phyloP scores from a whole-genome alignment of 23 tunicate genomes.

The Pegea sp. region DNA sequence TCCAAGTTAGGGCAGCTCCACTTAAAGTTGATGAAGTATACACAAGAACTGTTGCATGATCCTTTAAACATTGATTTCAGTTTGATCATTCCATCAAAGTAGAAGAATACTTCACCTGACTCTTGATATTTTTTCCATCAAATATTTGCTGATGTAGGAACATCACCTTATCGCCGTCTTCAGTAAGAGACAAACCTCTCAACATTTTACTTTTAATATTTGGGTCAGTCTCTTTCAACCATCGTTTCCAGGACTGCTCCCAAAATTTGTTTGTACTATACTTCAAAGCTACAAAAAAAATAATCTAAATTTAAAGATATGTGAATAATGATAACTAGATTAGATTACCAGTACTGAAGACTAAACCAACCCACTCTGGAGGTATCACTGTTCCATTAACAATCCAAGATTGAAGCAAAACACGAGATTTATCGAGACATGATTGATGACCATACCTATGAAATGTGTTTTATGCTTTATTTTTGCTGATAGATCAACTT shows the following conservation, averaged over 20 bases:
- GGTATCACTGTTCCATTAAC: too few species aligned
- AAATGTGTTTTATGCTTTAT: too few species aligned
- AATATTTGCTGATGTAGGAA: constrained; percentile 24
- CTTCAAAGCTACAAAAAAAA: constrained; percentile 4
- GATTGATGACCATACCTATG: too few species aligned
- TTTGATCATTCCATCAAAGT: neutral
- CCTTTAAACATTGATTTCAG: constrained; percentile 5
- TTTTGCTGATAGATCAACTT: neutral
- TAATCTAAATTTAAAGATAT: too few species aligned
- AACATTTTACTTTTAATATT: constrained; percentile 13
- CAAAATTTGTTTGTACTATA: constrained; percentile 17
- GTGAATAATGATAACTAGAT: too few species aligned
- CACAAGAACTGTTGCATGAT: constrained; percentile 5
- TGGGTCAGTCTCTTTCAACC: constrained; percentile 22
- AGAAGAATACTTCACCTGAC: constrained; percentile 12
- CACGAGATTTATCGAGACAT: too few species aligned
- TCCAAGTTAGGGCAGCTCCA: constrained; percentile 47
- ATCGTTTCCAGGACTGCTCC: constrained; percentile 39
- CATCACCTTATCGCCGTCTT: constrained; percentile 6
- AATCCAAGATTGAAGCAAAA: too few species aligned
- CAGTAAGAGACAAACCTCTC: constrained; percentile 7
- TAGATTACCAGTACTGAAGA: too few species aligned
- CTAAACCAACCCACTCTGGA: too few species aligned
- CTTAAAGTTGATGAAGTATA: constrained; percentile 8
- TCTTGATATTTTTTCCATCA: constrained; percentile 17